A percentile compares a stretch with the other conserved stretches of the same genome.
These are phyloP conservation scores for Chaetodon trifasciatus DNA, from an alignment of 2,797 vertebrate genomes.

Conservation along the genomic window DNA sequence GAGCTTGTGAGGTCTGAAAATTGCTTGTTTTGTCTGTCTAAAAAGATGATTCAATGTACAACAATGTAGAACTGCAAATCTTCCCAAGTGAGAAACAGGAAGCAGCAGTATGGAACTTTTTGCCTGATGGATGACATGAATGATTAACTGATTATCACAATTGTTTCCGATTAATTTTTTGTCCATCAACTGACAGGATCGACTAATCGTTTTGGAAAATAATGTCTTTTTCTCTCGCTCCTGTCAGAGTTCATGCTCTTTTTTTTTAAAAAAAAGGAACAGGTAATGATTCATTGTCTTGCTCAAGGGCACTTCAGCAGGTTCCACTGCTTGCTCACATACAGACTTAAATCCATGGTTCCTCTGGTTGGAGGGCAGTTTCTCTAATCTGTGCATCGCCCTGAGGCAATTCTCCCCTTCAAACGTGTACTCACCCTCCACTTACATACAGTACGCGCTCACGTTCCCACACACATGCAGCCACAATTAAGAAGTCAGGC, in stretches of 20 bases:
- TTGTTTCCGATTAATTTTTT: slow-evolving; percentile 28
- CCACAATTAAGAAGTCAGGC: slow-evolving; percentile 84
- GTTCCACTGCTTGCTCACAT: slow-evolving; percentile 13
- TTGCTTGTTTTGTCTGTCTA: neutral
- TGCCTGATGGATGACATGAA: slow-evolving; percentile 39
- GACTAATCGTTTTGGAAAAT: slow-evolving; percentile 19
- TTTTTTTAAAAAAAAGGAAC: slow-evolving; percentile 19
- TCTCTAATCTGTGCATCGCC: slow-evolving; percentile 54
- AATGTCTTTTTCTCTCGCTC: slow-evolving; percentile 32
- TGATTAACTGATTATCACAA: slow-evolving; percentile 20
- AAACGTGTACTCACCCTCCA: slow-evolving; percentile 11
- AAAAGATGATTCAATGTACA: neutral
- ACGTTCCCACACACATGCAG: slow-evolving; percentile 65
- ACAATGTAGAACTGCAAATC: neutral
- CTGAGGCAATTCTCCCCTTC: slow-evolving; percentile 46
- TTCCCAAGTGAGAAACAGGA: slow-evolving; percentile 3
- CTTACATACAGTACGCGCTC: slow-evolving; percentile 45
- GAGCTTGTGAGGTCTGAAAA: neutral
- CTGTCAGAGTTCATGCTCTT: slow-evolving; percentile 25
- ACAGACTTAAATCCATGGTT: slow-evolving; percentile 29
- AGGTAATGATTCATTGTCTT: slow-evolving; percentile 55
- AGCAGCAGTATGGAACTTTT: neutral
- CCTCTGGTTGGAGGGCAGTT: slow-evolving; percentile 44
- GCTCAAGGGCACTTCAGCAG: slow-evolving; percentile 58
- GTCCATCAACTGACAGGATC: slow-evolving; percentile 25